Evolutionary conservation across 2,113 vertebrate species (phyloP).

Genomic region (Australoheros scitulus): DNA sequence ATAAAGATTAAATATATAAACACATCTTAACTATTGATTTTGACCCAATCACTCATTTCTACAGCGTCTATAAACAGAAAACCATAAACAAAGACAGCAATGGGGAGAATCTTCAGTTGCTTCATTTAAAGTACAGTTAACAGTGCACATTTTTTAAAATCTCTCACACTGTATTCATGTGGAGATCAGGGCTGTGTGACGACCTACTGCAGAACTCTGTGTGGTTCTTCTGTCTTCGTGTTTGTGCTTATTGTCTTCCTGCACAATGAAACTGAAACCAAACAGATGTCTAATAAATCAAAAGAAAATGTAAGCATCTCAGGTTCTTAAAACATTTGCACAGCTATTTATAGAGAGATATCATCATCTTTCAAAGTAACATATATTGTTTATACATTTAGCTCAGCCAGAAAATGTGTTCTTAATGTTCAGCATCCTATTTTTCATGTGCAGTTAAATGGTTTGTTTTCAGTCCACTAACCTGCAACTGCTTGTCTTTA

Average conservation of each 20-base stretch:
- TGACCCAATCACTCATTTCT: background rate
- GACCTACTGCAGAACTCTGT: background rate
- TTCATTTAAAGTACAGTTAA: too few species aligned
- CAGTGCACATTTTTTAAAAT: too few species aligned
- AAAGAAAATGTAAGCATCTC: background rate
- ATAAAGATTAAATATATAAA: background rate
- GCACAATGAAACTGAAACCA: background rate
- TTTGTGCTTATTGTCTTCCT: background rate
- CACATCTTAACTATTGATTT: background rate
- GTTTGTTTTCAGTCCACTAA: background rate
- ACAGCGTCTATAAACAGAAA: too few species aligned
- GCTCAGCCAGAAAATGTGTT: background rate
- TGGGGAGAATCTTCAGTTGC: too few species aligned
- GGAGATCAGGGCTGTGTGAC: too few species aligned
- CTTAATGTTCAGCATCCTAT: background rate
- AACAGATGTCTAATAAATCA: background rate
- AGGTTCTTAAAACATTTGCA: background rate
- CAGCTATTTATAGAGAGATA: background rate
- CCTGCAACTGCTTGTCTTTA: background rate
- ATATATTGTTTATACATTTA: background rate
- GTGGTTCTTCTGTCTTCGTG: background rate
- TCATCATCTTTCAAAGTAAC: background rate
- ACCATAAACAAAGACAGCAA: too few species aligned
- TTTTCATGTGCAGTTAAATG: slow-evolving; percentile 10
- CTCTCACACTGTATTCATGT: too few species aligned